These are phyloP conservation scores for Cassiopea andromeda DNA, from an alignment of 30 jellyfish, hydroid and myxozoan species.

Conservation along the genomic window DNA sequence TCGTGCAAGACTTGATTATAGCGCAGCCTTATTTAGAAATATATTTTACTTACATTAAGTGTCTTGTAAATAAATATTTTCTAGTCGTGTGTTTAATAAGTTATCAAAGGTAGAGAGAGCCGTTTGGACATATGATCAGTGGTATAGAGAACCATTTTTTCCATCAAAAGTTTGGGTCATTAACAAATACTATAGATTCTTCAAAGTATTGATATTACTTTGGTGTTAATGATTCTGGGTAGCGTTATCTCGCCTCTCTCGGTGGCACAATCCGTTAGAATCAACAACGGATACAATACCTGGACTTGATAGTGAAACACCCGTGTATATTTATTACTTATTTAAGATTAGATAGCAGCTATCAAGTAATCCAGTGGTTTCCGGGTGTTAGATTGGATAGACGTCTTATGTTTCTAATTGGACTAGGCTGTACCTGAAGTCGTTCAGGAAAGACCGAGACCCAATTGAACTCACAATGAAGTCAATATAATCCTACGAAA, in stretches of 20 bases:
- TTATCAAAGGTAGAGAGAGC: neutral
- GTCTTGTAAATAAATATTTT: neutral
- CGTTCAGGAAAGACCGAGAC: neutral
- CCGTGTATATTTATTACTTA: neutral
- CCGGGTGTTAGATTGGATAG: neutral
- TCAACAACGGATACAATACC: neutral
- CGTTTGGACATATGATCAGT: neutral
- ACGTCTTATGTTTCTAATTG: neutral
- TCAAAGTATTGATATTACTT: neutral
- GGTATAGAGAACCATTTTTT: neutral
- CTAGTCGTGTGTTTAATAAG: neutral
- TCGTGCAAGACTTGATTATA: neutral
- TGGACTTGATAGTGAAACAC: neutral
- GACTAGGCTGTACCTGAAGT: constrained; percentile 1
- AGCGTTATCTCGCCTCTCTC: neutral
- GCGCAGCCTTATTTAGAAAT: too few relatives aligned
- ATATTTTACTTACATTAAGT: constrained; percentile 3
- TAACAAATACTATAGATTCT: neutral
- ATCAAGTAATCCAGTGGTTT: neutral
- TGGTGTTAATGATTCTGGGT: neutral
- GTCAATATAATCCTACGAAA: neutral
- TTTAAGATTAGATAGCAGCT: neutral
- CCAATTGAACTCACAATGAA: neutral
- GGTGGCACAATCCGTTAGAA: neutral
- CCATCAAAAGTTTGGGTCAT: neutral